A percentile compares a stretch with the other conserved stretches of the same genome.
Conservation (phyloP, 2,113 vertebrate species). For the Oxyruncus cristatus region DNA sequence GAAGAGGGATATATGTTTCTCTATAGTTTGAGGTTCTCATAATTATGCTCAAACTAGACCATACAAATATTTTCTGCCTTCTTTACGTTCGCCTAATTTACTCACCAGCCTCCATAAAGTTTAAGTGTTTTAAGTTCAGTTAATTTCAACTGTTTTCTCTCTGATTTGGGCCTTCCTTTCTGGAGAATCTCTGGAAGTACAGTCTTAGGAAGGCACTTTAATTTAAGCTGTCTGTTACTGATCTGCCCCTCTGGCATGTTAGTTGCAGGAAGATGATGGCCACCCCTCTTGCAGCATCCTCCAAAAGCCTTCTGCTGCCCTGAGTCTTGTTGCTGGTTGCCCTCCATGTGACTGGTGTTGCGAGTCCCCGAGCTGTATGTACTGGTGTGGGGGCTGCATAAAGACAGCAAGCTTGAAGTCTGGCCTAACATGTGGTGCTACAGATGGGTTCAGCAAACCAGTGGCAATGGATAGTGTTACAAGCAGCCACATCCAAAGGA, state of each 20-base stretch:
- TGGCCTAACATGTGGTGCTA: accelerated
- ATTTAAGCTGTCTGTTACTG: neutral
- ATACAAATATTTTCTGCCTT: neutral
- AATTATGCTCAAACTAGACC: neutral
- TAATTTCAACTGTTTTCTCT: neutral
- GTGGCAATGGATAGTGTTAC: neutral
- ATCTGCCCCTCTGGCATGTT: neutral
- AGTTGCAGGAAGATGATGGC: neutral
- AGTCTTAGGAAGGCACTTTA: neutral
- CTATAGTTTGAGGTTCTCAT: neutral
- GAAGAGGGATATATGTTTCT: neutral
- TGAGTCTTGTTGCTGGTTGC: neutral
- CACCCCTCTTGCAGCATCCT: neutral
- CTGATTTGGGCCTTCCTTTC: neutral
- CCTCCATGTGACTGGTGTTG: neutral
- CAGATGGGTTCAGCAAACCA: neutral
- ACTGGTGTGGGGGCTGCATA: neutral
- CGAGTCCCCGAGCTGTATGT: accelerated
- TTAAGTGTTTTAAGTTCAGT: neutral
- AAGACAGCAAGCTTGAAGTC: neutral
- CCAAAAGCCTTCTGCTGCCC: neutral
- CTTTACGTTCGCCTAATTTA: neutral
- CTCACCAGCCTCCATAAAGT: neutral
- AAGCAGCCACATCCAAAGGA: neutral
- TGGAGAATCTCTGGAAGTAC: neutral